These are phyloP conservation scores for Capromys pilorides DNA, from an alignment of 2,797 vertebrate species.

Conservation along the genomic window DNA sequence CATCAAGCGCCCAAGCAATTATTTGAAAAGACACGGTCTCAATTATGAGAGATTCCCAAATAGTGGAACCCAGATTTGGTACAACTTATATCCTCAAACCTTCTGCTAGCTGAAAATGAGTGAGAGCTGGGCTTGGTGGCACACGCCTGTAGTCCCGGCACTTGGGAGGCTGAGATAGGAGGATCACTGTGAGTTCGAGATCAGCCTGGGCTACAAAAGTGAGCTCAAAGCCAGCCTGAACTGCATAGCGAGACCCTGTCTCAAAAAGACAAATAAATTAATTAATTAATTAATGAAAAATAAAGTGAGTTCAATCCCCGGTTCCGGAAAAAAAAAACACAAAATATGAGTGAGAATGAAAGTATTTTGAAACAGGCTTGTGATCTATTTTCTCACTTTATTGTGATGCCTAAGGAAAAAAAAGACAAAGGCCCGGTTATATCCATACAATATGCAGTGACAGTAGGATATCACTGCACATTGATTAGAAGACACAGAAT, in stretches of 20 bases:
- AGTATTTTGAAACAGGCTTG: background rate
- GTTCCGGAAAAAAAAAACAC: too few relatives aligned
- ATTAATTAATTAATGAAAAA: too few relatives aligned
- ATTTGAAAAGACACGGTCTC: constrained; percentile 1
- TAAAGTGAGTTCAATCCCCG: too few relatives aligned
- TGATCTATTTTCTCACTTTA: background rate
- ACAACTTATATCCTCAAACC: background rate
- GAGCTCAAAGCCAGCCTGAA: too few relatives aligned
- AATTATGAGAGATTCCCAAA: background rate
- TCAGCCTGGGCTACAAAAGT: too few relatives aligned
- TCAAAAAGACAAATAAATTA: too few relatives aligned
- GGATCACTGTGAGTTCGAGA: too few relatives aligned
- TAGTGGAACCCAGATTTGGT: background rate
- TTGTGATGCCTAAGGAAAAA: background rate
- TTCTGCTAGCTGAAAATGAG: constrained; percentile 16
- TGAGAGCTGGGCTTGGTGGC: too few relatives aligned
- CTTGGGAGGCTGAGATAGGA: too few relatives aligned
- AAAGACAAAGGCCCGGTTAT: background rate
- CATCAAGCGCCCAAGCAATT: background rate
- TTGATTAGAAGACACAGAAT: background rate
- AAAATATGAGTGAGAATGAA: background rate
- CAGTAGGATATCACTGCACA: background rate
- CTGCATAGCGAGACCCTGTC: too few relatives aligned
- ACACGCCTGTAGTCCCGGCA: too few relatives aligned
- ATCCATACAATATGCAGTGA: background rate